Evolutionary conservation across 2,113 vertebrate species (phyloP).

Genomic region (Leucoraja erinaceus): DNA sequence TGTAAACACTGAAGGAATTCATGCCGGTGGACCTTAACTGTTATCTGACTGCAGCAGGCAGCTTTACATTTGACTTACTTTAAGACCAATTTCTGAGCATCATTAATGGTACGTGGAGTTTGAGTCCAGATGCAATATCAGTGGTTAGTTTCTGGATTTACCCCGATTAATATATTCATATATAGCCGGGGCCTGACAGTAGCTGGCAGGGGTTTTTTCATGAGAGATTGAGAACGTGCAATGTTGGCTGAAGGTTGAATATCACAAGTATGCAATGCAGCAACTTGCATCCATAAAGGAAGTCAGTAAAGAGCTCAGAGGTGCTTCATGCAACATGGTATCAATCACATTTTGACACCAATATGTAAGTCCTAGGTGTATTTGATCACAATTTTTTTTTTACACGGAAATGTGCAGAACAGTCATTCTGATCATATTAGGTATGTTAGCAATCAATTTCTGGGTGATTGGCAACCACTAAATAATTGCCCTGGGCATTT

Average conservation of each 20-base stretch:
- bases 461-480: too few relatives aligned
- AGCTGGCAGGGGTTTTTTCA: not conserved
- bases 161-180: too few relatives aligned
- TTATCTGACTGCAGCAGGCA: not conserved
- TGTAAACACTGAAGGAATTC: not conserved
- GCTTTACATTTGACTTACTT: not conserved
- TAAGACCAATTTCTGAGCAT: not conserved
- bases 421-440: too few relatives aligned
- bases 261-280: not conserved
- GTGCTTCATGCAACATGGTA: too few relatives aligned
- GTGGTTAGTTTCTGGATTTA: not conserved
- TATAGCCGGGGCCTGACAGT: not conserved
- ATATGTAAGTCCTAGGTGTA: too few relatives aligned
- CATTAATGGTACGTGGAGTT: not conserved
- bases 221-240: not conserved
- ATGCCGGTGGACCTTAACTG: not conserved
- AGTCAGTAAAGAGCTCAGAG: too few relatives aligned
- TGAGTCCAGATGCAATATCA: not conserved
- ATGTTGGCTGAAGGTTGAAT: not conserved
- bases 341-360: too few relatives aligned
- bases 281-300: not conserved
- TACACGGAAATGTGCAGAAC: too few relatives aligned
- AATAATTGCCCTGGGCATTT: too few relatives aligned
- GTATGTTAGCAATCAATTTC: too few relatives aligned
- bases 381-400: too few relatives aligned